phyloP scores from a whole-genome alignment of 2,797 vertebrate genomes.

The Gallinago stenura region DNA sequence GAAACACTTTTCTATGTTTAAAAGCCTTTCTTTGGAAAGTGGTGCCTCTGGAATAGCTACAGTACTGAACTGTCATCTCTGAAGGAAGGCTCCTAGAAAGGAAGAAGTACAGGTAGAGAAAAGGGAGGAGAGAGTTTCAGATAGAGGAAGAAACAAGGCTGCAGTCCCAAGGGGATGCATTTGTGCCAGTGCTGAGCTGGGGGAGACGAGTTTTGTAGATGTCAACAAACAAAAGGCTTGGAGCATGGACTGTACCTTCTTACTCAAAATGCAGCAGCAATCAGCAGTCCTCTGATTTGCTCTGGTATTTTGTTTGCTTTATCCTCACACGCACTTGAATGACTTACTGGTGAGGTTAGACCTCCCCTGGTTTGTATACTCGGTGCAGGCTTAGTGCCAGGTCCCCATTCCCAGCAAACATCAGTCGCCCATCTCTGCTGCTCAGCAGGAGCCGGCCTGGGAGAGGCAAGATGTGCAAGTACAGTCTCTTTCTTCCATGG shows the following conservation, averaged over 20 bases:
- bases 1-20: too few relatives aligned
- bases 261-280: background rate
- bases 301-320: background rate
- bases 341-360: background rate
- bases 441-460: background rate
- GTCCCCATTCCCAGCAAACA: fast-evolving
- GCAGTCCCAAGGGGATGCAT: background rate
- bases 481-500: too few relatives aligned
- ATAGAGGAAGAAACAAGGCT: background rate
- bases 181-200: background rate
- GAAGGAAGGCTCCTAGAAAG: background rate
- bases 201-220: background rate
- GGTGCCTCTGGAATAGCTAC: background rate
- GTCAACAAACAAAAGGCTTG: background rate
- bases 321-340: too few relatives aligned
- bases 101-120: background rate
- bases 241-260: background rate
- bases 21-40: background rate
- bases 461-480: background rate
- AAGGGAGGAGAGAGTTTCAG: background rate
- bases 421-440: background rate
- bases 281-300: background rate
- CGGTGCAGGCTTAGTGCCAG: background rate
- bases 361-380: background rate
- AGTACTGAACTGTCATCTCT: background rate